Evolutionary conservation across 2,888 invertebrate species (phyloP), one percentile per base, ranked within the genome.

Genomic region (Macrosiphum euphorbiae): DNA sequence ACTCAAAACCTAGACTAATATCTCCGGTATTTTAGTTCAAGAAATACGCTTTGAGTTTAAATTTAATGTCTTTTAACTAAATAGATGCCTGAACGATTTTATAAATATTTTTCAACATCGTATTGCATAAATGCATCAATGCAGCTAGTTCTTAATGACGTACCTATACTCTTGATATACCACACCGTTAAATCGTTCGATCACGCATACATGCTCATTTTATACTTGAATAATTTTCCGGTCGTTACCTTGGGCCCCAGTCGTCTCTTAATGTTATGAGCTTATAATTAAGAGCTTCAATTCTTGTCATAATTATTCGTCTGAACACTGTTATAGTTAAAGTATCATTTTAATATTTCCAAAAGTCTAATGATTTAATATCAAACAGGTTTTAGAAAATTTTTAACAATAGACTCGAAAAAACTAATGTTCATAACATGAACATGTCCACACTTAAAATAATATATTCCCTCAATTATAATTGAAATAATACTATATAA

Each of bases 281-380:
- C n/a, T n/a, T n/a, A n/a, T 67, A 90, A 90, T 67, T 67, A 67
- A 47, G 47, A 90, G 67, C 47, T 67, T 67, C 47, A 47, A n/a
- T 47, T 90, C 3, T 10, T 47, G 24, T 67, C 4, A 20, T 10
- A 90, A 41, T 41, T 41, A 47, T 90, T 35, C 47, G 5, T 5
- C 47, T 47, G 47, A 47, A 26, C 26, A 28, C 52, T 28, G 1
- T 44, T 41, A 41, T 88, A 28, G 58, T 28, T 58, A 58, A 58
- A 58, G 41, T 55, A 58, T 88, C 41, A 28, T 88, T 88, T 44
- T 26, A 61, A 41, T 41, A 41, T 41, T 41, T 41, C 41, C 41
- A 41, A 41, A 41, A 41, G 3, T 41, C 41, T 41, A 41, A 41
- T 41, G 3, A 41, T 61, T 61, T 61, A 13, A 11, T 61, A 61